Conservation (phyloP, 2,113 vertebrate species). For the Henicopernis longicauda region DNA sequence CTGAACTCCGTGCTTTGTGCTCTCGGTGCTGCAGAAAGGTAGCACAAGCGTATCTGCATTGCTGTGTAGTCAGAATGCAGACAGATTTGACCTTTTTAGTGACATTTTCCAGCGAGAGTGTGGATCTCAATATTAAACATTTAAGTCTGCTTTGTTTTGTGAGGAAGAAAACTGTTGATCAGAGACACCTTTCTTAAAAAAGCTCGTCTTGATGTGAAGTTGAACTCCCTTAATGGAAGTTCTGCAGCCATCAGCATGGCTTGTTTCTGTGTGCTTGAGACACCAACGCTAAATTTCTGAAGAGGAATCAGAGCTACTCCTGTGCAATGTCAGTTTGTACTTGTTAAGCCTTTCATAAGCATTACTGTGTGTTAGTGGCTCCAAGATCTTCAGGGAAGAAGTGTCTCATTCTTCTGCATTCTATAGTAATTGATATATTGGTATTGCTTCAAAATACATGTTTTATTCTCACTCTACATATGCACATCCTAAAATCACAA, state of each 20-base stretch:
- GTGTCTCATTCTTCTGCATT: not conserved
- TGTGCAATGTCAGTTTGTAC: not conserved
- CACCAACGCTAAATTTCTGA: not conserved
- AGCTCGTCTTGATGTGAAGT: not conserved
- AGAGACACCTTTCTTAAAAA: not conserved
- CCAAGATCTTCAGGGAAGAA: not conserved
- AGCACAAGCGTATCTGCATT: not conserved
- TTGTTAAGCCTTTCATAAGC: not conserved
- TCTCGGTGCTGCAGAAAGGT: not conserved
- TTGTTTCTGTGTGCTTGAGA: not conserved
- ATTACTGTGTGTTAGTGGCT: not conserved
- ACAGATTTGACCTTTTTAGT: not conserved
- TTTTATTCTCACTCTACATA: not conserved
- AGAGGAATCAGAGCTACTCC: not conserved
- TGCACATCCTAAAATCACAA: not conserved
- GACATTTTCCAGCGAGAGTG: not conserved
- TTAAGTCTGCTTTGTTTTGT: not conserved
- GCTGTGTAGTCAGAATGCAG: not conserved
- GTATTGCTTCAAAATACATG: not conserved
- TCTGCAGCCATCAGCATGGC: not conserved
- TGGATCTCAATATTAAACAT: not conserved
- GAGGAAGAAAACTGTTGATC: not conserved
- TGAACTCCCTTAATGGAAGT: not conserved
- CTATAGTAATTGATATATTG: not conserved
- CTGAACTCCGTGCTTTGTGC: not conserved